Evolutionary conservation across 1,140 invertebrate genomes (phyloP).

Genomic region (Neodiprion virginianus): DNA sequence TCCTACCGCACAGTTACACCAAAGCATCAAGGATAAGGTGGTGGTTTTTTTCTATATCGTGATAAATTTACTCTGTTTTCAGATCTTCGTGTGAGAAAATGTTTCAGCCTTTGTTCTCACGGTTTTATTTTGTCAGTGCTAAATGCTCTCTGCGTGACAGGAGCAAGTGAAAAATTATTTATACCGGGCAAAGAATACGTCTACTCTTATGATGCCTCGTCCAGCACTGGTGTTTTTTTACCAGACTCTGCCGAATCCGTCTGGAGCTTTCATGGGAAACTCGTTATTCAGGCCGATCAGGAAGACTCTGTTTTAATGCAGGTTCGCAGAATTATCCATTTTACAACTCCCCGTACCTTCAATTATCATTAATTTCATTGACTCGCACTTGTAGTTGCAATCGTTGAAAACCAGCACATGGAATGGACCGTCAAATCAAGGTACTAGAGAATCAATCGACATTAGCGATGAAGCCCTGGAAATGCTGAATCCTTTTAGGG

Average conservation of each 20-base stretch:
- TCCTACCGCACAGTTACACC: slow-evolving; percentile 25
- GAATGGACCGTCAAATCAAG: slow-evolving; percentile 46
- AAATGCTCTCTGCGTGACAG: slow-evolving; percentile 1
- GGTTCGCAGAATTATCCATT: slow-evolving; percentile 31
- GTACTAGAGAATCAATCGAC: slow-evolving; percentile 26
- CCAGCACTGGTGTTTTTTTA: slow-evolving; percentile 50
- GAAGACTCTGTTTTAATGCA: slow-evolving; percentile 43
- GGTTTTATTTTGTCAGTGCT: slow-evolving; percentile 33
- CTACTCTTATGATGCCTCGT: slow-evolving; percentile 52
- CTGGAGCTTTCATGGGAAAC: slow-evolving; percentile 50
- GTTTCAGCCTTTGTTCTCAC: slow-evolving; percentile 16
- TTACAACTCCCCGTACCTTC: not conserved
- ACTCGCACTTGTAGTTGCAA: slow-evolving; percentile 33
- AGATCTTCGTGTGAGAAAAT: slow-evolving; percentile 17
- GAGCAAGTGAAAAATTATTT: slow-evolving; percentile 40
- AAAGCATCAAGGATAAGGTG: slow-evolving; percentile 17
- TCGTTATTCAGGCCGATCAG: slow-evolving; percentile 43
- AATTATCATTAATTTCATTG: not conserved
- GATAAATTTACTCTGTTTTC: slow-evolving; percentile 10
- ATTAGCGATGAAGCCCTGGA: slow-evolving; percentile 41
- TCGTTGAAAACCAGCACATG: slow-evolving; percentile 44
- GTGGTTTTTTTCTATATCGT: slow-evolving; percentile 19
- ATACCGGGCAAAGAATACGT: slow-evolving; percentile 48
- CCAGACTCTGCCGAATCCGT: slow-evolving; percentile 51
- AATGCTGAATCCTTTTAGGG: slow-evolving; percentile 51